These are phyloP conservation scores for Camponotus floridanus DNA, from an alignment of 1,140 invertebrate species.

Conservation along the genomic window DNA sequence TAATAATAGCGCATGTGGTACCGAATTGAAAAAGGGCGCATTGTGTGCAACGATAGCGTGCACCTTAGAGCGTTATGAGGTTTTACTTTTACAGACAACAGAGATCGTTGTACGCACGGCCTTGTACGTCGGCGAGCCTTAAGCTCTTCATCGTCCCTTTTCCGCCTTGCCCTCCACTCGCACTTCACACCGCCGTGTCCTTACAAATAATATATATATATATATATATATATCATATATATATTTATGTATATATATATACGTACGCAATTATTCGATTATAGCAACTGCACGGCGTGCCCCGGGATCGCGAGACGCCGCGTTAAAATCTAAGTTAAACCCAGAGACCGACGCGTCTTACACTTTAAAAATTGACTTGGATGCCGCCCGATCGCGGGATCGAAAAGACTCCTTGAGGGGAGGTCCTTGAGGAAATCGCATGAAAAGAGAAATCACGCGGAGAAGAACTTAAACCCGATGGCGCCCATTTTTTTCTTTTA, in stretches of 20 bases:
- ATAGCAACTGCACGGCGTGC: constrained; percentile 7
- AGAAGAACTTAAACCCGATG: not conserved
- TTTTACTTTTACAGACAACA: constrained; percentile 78
- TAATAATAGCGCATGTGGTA: constrained; percentile 17
- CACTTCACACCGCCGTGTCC: constrained; percentile 12
- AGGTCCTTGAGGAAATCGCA: not conserved
- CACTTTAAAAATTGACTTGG: constrained; percentile 50
- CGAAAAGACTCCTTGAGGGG: not conserved
- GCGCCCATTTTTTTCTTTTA: not conserved
- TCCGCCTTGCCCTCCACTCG: not conserved
- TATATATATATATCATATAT: not conserved
- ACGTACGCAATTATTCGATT: constrained; percentile 38
- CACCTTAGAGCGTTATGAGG: constrained; percentile 78
- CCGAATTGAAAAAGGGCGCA: constrained; percentile 23
- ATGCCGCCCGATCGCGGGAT: constrained; percentile 16
- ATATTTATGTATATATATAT: not conserved
- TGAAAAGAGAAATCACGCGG: not conserved
- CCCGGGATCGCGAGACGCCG: constrained; percentile 28
- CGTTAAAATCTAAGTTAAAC: constrained; percentile 36
- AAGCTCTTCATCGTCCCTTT: constrained; percentile 51
- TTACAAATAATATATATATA: constrained; percentile 29
- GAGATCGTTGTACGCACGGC: constrained; percentile 81
- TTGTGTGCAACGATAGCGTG: constrained; percentile 75
- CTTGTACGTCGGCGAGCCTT: constrained; percentile 67
- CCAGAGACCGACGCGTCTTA: constrained; percentile 20